Base-by-base conservation (phyloP, 92 coral and sea anemone species). In the Porites lobata region DNA sequence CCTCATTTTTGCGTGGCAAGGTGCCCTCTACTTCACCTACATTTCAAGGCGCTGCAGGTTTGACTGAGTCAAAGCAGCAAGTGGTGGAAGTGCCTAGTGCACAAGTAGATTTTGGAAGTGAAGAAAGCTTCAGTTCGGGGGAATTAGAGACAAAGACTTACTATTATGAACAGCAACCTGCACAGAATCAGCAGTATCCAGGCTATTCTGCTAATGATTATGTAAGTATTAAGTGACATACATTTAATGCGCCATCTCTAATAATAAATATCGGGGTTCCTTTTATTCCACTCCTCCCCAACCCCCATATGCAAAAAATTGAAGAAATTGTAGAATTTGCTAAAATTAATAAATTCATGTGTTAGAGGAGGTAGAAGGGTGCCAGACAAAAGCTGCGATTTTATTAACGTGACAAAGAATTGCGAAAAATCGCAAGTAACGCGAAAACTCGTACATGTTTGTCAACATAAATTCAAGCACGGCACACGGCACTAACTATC, bases 171-270 rank as follows among this genome's bases (percentile, higher is more conserved):
- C 80, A 74, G 66, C 87, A 80, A 74, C 73, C 63, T 65, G 87
- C 6, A 50, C 77, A 83, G 12, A 22, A 11, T 6, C 92, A 88
- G 79, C 76, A 59, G 7, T 88, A 88, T 57, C 88, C 56, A 68
- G 78, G 77, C 17, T 73, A n/a, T 50, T 50, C 87, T 64, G 71
- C 1, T 24, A 66, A 73, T 62, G 4, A 52, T 62, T 72, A 84
- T 73, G 87, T 84, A 17, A 84, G 87, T 84, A 72, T 4, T 22
- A n/a, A 8, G 0, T 19, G 29, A 53, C 17, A 2, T 56, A 56
- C 61, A 56, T 56, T 10, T 8, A 9, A 10, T 56, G 15, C 8
- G 1, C 5, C 47, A 38, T 38, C 47, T 38, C 47, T 38, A 38
- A 38, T 38, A 38, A 38, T 38, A 38, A 38, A 38, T 3, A 38